phyloP scores from a whole-genome alignment of 2,888 invertebrate species.

The Gortyna flavago region DNA sequence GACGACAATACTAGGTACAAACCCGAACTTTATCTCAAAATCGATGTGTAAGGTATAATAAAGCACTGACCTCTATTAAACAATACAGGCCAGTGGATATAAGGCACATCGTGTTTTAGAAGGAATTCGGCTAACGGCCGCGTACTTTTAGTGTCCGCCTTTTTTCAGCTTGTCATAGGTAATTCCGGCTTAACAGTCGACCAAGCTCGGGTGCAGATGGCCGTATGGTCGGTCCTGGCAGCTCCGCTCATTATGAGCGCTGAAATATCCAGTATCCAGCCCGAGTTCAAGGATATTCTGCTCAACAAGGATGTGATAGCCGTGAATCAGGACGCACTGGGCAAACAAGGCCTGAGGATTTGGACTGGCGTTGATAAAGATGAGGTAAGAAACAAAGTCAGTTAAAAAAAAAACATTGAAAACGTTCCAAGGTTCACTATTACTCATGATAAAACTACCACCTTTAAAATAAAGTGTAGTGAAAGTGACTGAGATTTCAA shows the following conservation, averaged over 20 bases:
- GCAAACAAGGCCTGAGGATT: slow-evolving; percentile 89
- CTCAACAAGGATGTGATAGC: slow-evolving; percentile 91
- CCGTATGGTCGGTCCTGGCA: slow-evolving; percentile 92
- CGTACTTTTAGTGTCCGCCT: too few species aligned
- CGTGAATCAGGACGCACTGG: slow-evolving; percentile 91
- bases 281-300: slow-evolving; percentile 90
- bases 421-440: too few species aligned
- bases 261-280: slow-evolving; percentile 87
- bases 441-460: neutral
- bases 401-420: neutral
- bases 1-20: neutral
- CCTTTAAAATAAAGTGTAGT: neutral
- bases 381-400: slow-evolving; percentile 7
- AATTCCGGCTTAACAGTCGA: slow-evolving; percentile 90
- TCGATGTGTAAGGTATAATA: neutral
- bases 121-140: neutral
- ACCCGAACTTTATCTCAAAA: neutral
- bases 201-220: slow-evolving; percentile 92
- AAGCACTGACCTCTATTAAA: too few species aligned
- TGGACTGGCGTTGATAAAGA: slow-evolving; percentile 71
- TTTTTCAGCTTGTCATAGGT: slow-evolving; percentile 87
- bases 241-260: slow-evolving; percentile 92
- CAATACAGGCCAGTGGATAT: too few species aligned
- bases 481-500: neutral
- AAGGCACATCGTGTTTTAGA: too few species aligned